These are phyloP conservation scores for Aporrectodea caliginosa DNA, from an alignment of 1,140 invertebrate species.

Conservation along the genomic window DNA sequence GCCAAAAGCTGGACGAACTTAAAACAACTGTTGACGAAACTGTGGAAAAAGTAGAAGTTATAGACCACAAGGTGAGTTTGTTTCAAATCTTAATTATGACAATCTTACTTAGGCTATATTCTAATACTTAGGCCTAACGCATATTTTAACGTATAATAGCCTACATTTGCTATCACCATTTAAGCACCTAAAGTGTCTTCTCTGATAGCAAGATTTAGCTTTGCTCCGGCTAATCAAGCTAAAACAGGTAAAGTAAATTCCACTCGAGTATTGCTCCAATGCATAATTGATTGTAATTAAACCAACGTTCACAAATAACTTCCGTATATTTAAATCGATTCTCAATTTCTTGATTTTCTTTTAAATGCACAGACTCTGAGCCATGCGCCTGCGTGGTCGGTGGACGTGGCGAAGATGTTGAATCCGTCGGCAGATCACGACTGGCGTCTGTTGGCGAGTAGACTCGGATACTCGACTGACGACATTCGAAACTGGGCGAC, in stretches of 20 bases:
- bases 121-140: too few species aligned
- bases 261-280: background rate
- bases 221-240: background rate
- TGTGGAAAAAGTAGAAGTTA: slow-evolving; percentile 43
- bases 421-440: slow-evolving; percentile 42
- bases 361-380: slow-evolving; percentile 47
- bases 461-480: slow-evolving; percentile 45
- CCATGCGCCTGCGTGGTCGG: slow-evolving; percentile 46
- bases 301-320: background rate
- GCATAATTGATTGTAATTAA: background rate
- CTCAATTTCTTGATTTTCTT: slow-evolving; percentile 18
- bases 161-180: too few species aligned
- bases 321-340: too few species aligned
- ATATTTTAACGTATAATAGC: too few species aligned
- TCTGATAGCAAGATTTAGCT: too few species aligned
- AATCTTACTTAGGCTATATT: too few species aligned
- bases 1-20: slow-evolving; percentile 37
- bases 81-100: too few species aligned
- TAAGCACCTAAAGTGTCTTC: too few species aligned
- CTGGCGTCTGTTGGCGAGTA: slow-evolving; percentile 45
- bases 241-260: background rate
- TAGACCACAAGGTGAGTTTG: slow-evolving; percentile 48
- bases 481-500: slow-evolving; percentile 47
- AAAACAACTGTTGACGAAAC: slow-evolving; percentile 37
- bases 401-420: slow-evolving; percentile 43